Base-by-base conservation (phyloP, 2,888 invertebrate species). In the Tolmerus cingulatus region DNA sequence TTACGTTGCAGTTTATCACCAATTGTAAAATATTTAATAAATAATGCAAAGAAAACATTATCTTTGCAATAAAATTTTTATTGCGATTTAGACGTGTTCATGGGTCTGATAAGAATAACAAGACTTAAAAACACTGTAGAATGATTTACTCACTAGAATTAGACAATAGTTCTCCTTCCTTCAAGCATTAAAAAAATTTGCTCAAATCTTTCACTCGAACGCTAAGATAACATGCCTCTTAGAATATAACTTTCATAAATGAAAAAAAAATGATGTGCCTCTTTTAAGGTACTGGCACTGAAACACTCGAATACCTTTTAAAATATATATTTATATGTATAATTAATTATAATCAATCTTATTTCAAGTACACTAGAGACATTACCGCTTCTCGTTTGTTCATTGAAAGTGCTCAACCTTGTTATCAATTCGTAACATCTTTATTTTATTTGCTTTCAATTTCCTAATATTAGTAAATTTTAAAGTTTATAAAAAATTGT, bases 261-360 rank as follows among this genome's bases (percentile, higher is more conserved):
- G 4, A 3, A 46, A 46, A 16, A 14, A 46, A 46, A 46, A 16
- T 46, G 2, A 14, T 0, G 43, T 46, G 43, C 43, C 43, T 46
- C 16, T 9, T 43, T 9, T 4, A 77, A 77, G 37, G 34, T 8
- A 19, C 78, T 37, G 51, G 51, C 16, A 51, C 51, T 51, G 27
- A 57, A 85, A 66, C 74, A 84, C 57, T 16, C 30, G 40, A 74
- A 30, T 77, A 86, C 86, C 37, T 85, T 88, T 87, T 87, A 87
- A 88, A 87, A 88, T 88, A 88, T 88, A 88, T 88, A 87, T 87
- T 86, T 86, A 78, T 88, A 86, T 79, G 86, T 79, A 86, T 86
- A 86, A 86, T 86, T 86, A 86, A 55, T 78, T 86, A 78, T 77
- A 74, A 81, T 86, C 86, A 87, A 87, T 88, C 87, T 88, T 88